phyloP scores from a whole-genome alignment of 35 echinoderm and acorn worm genomes.

The Lytechinus pictus region DNA sequence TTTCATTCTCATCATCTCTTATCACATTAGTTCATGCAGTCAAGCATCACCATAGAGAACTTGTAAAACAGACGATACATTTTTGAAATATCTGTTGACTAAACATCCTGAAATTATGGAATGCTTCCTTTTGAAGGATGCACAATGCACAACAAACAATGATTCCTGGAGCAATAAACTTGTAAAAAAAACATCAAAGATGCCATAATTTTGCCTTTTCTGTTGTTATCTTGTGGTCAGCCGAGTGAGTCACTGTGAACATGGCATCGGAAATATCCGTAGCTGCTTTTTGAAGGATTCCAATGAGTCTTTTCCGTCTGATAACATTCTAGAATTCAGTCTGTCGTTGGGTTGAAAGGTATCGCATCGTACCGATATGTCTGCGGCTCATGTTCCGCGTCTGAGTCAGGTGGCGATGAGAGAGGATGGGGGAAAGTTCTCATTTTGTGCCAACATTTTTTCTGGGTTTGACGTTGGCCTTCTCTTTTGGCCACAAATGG shows the following conservation, averaged over 20 bases:
- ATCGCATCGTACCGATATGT: neutral
- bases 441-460: neutral
- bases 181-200: neutral
- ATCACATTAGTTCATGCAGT: neutral
- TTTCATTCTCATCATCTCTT: neutral
- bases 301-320: neutral
- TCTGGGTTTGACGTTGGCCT: neutral
- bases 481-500: neutral
- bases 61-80: neutral
- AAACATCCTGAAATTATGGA: neutral
- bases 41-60: neutral
- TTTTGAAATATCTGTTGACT: neutral
- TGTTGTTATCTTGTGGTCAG: neutral
- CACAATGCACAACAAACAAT: neutral
- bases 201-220: neutral
- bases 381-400: neutral
- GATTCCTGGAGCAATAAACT: neutral
- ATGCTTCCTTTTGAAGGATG: neutral
- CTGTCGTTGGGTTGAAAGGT: neutral
- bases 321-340: neutral
- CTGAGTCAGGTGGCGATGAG: neutral
- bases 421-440: neutral
- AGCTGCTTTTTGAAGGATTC: neutral
- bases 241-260: neutral
- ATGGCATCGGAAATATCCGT: conserved; percentile 10